phyloP scores from a whole-genome alignment of 2,113 vertebrate genomes.

The Odontesthes bonariensis region DNA sequence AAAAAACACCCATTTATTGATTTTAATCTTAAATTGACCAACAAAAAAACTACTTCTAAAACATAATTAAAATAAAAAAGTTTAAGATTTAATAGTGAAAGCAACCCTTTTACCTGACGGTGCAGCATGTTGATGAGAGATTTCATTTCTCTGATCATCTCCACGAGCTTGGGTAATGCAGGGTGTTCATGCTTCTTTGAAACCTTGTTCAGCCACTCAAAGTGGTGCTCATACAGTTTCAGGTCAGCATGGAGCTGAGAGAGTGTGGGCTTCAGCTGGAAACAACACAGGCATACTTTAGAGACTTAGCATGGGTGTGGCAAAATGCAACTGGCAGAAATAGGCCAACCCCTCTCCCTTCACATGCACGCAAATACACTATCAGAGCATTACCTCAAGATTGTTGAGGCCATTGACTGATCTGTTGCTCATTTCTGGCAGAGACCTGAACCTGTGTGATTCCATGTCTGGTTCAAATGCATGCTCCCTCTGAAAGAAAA shows the following conservation, averaged over 20 bases:
- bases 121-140: slow-evolving; percentile 78
- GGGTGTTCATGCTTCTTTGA: slow-evolving; percentile 82
- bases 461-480: slow-evolving; percentile 78
- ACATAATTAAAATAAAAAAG: too few species aligned
- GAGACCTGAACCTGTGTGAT: slow-evolving; percentile 83
- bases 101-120: slow-evolving; percentile 76
- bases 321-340: slow-evolving; percentile 52
- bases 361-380: slow-evolving; percentile 32
- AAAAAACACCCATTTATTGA: not conserved
- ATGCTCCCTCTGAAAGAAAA: slow-evolving; percentile 82
- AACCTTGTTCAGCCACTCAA: slow-evolving; percentile 82
- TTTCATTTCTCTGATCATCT: slow-evolving; percentile 82
- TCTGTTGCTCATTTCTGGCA: slow-evolving; percentile 84
- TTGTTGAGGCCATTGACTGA: slow-evolving; percentile 82
- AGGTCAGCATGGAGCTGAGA: slow-evolving; percentile 84
- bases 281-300: slow-evolving; percentile 57
- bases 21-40: not conserved
- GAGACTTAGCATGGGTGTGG: slow-evolving; percentile 63
- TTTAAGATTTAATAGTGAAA: not conserved
- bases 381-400: slow-evolving; percentile 81
- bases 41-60: not conserved
- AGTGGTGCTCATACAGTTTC: slow-evolving; percentile 84
- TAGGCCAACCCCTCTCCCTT: slow-evolving; percentile 14
- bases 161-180: slow-evolving; percentile 75
- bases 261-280: slow-evolving; percentile 83